These are phyloP conservation scores for Mactra quadrangularis DNA, from an alignment of 1,140 invertebrate species.

Conservation along the genomic window DNA sequence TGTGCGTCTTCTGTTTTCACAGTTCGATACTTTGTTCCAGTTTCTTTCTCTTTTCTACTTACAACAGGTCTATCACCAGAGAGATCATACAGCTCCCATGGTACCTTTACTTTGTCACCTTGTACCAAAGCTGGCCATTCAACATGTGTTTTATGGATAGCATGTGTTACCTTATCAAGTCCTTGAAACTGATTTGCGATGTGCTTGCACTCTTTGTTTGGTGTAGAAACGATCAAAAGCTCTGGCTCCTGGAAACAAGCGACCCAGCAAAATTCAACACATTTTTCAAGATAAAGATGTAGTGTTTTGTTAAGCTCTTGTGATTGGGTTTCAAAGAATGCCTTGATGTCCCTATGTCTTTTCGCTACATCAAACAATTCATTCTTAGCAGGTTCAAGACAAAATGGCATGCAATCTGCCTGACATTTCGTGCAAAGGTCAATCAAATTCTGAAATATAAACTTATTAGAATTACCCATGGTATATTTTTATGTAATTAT, in stretches of 20 bases:
- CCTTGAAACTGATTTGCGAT: constrained; percentile 6
- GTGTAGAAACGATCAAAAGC: constrained; percentile 7
- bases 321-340: too few species aligned
- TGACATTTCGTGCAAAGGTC: neutral
- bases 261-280: constrained; percentile 45
- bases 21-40: neutral
- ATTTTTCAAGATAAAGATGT: constrained; percentile 33
- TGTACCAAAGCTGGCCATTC: constrained; percentile 51
- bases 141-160: neutral
- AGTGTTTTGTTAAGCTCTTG: neutral
- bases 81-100: constrained; percentile 1
- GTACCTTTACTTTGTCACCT: neutral
- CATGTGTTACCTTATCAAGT: neutral
- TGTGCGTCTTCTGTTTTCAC: too few species aligned
- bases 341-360: too few species aligned
- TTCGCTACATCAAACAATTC: neutral
- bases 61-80: neutral
- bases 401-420: constrained; percentile 1
- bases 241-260: constrained; percentile 14
- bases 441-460: neutral
- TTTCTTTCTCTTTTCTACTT: neutral
- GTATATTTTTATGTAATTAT: neutral
- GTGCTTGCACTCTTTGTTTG: constrained; percentile 27
- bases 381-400: neutral
- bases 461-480: too few species aligned